These are phyloP conservation scores for Agrochola macilenta DNA, from an alignment of 2,888 invertebrate genomes.

Conservation along the genomic window DNA sequence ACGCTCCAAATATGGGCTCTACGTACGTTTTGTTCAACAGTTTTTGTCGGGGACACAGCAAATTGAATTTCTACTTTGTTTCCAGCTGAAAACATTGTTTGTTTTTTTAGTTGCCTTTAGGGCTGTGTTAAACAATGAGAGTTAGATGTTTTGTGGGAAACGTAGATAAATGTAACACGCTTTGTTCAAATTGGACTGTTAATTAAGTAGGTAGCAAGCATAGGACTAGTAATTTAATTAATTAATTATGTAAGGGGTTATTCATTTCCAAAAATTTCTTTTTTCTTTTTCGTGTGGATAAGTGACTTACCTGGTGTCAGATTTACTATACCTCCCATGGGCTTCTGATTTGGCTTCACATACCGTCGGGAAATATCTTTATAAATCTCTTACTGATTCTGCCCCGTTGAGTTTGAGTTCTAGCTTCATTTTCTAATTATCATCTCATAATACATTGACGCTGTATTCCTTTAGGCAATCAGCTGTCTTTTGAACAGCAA, in stretches of 20 bases:
- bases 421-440: too few species aligned
- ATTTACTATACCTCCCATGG: too few species aligned
- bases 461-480: background rate
- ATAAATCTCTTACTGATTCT: background rate
- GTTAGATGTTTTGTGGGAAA: slow-evolving; percentile 23
- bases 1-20: slow-evolving; percentile 74
- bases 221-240: too few species aligned
- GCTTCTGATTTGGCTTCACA: too few species aligned
- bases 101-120: slow-evolving; percentile 60
- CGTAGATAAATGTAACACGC: background rate
- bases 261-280: too few species aligned
- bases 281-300: too few species aligned
- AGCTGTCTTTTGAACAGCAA: background rate
- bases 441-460: background rate
- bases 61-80: slow-evolving; percentile 79
- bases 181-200: background rate
- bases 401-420: background rate
- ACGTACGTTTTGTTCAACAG: slow-evolving; percentile 67
- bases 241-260: too few species aligned
- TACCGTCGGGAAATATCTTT: too few species aligned
- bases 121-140: slow-evolving; percentile 26
- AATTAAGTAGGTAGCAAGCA: background rate
- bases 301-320: too few species aligned
- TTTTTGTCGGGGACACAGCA: slow-evolving; percentile 74
- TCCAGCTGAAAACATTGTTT: slow-evolving; percentile 53